Evolutionary conservation across 1,140 invertebrate genomes (phyloP).

Genomic region (Grapholita molesta): DNA sequence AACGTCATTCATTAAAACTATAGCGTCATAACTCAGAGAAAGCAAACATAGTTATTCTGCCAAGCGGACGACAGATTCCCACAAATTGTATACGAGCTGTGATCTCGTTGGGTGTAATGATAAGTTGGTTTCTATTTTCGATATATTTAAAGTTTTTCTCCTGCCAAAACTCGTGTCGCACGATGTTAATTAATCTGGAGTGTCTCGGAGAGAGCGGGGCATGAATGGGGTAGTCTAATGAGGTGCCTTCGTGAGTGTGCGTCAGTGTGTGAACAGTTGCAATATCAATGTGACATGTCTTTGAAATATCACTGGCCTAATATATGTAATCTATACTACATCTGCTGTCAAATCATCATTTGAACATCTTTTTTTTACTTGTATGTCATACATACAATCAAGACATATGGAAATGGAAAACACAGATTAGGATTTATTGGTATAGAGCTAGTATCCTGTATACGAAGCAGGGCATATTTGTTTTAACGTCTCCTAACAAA

Average conservation of each 20-base stretch:
- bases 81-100: background rate
- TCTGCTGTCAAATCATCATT: too few relatives aligned
- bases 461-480: too few relatives aligned
- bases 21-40: slow-evolving; percentile 53
- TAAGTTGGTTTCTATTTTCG: slow-evolving; percentile 51
- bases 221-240: slow-evolving; percentile 16
- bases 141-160: slow-evolving; percentile 58
- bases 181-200: slow-evolving; percentile 62
- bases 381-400: too few relatives aligned
- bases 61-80: background rate
- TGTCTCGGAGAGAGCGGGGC: slow-evolving; percentile 40
- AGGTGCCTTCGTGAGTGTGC: background rate
- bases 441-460: too few relatives aligned
- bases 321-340: too few relatives aligned
- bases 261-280: background rate
- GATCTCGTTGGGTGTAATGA: background rate
- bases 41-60: background rate
- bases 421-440: too few relatives aligned
- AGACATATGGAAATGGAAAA: too few relatives aligned
- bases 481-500: too few relatives aligned
- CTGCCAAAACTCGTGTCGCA: slow-evolving; percentile 54
- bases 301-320: background rate
- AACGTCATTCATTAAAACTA: slow-evolving; percentile 55
- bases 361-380: too few relatives aligned
- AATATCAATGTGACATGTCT: background rate